These are phyloP conservation scores for Acanthopagrus latus DNA, from an alignment of 2,797 vertebrate genomes.

Conservation along the genomic window DNA sequence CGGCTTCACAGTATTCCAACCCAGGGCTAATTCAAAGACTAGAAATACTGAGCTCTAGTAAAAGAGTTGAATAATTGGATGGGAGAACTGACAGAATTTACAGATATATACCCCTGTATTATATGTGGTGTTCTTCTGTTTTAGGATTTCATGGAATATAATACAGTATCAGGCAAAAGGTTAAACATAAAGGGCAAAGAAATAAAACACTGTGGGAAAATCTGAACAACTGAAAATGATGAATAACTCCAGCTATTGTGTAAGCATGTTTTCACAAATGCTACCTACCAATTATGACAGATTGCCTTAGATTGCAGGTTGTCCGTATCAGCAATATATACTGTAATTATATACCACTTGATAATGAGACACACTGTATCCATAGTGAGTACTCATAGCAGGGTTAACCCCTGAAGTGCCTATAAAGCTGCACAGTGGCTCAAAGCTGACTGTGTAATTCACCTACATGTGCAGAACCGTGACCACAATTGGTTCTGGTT, in stretches of 20 bases:
- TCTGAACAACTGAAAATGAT: neutral
- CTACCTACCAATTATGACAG: neutral
- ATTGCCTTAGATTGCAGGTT: constrained; percentile 12
- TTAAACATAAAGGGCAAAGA: neutral
- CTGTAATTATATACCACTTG: neutral
- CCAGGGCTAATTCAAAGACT: neutral
- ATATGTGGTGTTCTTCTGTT: neutral
- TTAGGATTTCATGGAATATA: neutral
- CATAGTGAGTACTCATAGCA: neutral
- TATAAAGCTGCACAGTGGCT: neutral
- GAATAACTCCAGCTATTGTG: neutral
- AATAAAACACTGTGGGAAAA: neutral
- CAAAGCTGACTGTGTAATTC: neutral
- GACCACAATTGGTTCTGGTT: no score
- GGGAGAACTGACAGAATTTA: neutral
- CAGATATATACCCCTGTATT: neutral
- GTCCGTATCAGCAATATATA: neutral
- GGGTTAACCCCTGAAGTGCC: neutral
- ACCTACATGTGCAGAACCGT: neutral
- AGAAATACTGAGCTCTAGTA: neutral
- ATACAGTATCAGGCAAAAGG: neutral
- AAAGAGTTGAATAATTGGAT: neutral
- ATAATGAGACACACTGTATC: neutral
- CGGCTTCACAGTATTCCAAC: neutral
- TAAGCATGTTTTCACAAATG: neutral